phyloP scores from a whole-genome alignment of 1,140 invertebrate species.

The Aplysia californica region DNA sequence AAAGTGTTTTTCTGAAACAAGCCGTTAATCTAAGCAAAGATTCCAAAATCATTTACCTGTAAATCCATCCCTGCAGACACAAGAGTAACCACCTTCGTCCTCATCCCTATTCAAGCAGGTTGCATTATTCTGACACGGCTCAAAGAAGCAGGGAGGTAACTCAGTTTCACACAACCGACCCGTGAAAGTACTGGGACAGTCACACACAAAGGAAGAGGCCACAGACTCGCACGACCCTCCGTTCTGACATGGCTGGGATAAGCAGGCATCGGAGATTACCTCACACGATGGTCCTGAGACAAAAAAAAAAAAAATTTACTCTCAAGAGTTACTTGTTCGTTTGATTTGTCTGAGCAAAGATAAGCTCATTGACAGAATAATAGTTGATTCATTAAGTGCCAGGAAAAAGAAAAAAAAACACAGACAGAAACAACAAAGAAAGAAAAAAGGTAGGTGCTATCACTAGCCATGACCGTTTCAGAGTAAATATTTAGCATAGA shows the following conservation, averaged over 20 bases:
- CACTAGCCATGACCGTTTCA: no score
- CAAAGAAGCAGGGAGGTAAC: constrained; percentile 54
- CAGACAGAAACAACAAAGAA: no score
- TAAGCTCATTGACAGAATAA: no score
- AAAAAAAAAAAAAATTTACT: neutral
- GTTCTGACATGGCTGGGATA: constrained; percentile 47
- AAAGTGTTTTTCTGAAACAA: neutral
- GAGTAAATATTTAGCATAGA: no score
- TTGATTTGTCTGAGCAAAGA: neutral
- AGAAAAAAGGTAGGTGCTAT: no score
- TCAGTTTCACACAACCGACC: constrained; percentile 44
- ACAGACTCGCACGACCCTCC: constrained; percentile 63
- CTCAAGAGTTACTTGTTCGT: neutral
- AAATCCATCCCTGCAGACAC: constrained; percentile 24
- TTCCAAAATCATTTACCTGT: constrained; percentile 21
- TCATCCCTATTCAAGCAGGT: constrained; percentile 79
- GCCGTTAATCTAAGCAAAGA: no score
- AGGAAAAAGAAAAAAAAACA: neutral
- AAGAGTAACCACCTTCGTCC: neutral
- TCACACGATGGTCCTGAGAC: constrained; percentile 13
- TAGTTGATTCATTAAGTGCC: no score
- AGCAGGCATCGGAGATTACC: constrained; percentile 38
- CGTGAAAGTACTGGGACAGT: constrained; percentile 39
- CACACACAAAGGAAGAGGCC: constrained; percentile 38
- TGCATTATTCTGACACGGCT: constrained; percentile 87